These are phyloP conservation scores for Eupsittula cactorum DNA, from an alignment of 2,113 vertebrate genomes.

Conservation along the genomic window DNA sequence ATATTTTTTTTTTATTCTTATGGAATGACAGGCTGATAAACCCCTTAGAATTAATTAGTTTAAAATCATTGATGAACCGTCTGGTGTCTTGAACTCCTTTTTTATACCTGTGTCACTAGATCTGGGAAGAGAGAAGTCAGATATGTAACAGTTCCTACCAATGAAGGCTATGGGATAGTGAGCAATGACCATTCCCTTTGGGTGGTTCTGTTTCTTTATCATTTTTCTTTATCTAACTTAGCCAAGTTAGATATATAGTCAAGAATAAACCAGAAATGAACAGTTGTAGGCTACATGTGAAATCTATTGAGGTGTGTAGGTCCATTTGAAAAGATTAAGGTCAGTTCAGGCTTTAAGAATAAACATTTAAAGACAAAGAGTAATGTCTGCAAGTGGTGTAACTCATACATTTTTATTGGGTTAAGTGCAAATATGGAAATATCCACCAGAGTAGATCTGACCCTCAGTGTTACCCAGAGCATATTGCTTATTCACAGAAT, in stretches of 20 bases:
- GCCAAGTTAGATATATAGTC: neutral
- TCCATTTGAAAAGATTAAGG: neutral
- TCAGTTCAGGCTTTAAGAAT: neutral
- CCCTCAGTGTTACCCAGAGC: neutral
- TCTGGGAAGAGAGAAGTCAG: neutral
- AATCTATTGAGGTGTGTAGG: neutral
- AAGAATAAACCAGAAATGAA: neutral
- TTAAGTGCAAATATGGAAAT: neutral
- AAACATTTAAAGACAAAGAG: neutral
- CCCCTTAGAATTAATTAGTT: neutral
- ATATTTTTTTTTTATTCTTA: neutral
- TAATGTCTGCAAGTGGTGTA: neutral
- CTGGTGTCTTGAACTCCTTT: neutral
- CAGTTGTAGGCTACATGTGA: neutral
- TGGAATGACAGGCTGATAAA: neutral
- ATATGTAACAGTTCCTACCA: neutral
- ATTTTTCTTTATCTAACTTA: neutral
- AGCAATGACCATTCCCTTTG: neutral
- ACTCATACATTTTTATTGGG: neutral
- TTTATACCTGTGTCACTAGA: neutral
- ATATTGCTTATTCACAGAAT: conserved; percentile 16
- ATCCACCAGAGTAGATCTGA: neutral
- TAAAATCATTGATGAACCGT: neutral
- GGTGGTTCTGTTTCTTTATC: neutral
- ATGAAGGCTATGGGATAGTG: neutral